These are phyloP conservation scores for Plebejus argus DNA, from an alignment of 2,888 invertebrate genomes.

Conservation along the genomic window DNA sequence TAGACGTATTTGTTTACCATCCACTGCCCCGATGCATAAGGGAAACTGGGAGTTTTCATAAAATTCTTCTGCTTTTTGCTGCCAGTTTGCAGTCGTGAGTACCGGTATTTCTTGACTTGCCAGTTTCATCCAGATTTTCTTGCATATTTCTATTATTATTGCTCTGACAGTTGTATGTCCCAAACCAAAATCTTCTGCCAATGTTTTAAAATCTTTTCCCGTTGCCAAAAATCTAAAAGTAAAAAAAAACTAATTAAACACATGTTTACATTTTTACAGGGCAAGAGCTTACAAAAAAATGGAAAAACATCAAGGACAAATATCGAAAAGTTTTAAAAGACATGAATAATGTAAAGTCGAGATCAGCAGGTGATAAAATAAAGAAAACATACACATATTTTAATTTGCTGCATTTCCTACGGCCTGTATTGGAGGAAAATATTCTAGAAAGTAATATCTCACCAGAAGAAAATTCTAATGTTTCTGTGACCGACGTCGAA, in stretches of 20 bases:
- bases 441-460: no score
- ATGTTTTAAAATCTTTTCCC: slow-evolving; percentile 23
- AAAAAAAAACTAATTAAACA: no score
- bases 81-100: no score
- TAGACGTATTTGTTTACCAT: no score
- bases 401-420: slow-evolving; percentile 20
- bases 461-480: slow-evolving; percentile 20
- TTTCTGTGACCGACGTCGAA: slow-evolving; percentile 15
- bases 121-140: slow-evolving; percentile 6
- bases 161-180: slow-evolving; percentile 27
- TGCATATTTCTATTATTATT: slow-evolving; percentile 26
- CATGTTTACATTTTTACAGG: no score
- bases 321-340: slow-evolving; percentile 23
- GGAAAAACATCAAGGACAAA: slow-evolving; percentile 27
- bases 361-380: slow-evolving; percentile 23
- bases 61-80: slow-evolving; percentile 20
- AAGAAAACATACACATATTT: slow-evolving; percentile 27
- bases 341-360: slow-evolving; percentile 15
- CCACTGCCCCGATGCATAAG: no score
- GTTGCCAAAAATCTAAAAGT: not conserved
- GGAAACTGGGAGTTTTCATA: slow-evolving; percentile 8
- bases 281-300: slow-evolving; percentile 11
- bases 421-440: no score
- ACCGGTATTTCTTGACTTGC: no score
- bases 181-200: slow-evolving; percentile 23